These are phyloP conservation scores for Nyctibius bracteatus DNA, from an alignment of 2,113 vertebrate species.

Conservation along the genomic window DNA sequence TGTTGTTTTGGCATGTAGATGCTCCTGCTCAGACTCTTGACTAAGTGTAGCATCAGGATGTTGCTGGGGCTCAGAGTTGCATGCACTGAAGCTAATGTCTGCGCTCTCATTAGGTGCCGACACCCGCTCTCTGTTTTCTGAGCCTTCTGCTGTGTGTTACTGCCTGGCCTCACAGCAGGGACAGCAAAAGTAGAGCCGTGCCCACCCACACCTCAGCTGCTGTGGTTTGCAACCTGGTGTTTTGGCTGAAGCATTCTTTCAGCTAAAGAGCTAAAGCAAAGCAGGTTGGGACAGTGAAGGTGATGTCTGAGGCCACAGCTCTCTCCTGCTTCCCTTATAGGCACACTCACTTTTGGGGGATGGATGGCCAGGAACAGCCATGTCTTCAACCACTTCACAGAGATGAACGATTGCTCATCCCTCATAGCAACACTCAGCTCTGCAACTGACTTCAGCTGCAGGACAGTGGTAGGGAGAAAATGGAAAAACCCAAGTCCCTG, in stretches of 20 bases:
- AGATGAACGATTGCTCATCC: background rate
- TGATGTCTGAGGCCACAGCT: background rate
- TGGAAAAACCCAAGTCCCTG: background rate
- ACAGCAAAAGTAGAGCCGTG: background rate
- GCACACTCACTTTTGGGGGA: background rate
- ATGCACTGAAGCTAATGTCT: background rate
- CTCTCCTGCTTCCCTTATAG: background rate
- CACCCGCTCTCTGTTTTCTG: background rate
- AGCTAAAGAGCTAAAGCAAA: background rate
- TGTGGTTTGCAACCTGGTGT: background rate
- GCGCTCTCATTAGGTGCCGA: background rate
- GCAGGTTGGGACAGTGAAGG: background rate
- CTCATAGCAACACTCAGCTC: background rate
- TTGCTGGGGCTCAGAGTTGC: background rate
- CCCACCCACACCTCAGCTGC: background rate
- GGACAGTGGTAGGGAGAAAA: background rate
- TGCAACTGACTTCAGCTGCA: background rate
- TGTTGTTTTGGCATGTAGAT: background rate
- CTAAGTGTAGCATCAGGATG: background rate
- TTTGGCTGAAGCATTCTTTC: background rate
- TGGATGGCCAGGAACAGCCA: background rate
- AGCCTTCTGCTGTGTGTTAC: background rate
- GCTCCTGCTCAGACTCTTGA: background rate
- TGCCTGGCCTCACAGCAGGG: background rate
- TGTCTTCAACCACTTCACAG: background rate